phyloP scores from a whole-genome alignment of 2,888 invertebrate genomes.

The Thelaira solivaga region DNA sequence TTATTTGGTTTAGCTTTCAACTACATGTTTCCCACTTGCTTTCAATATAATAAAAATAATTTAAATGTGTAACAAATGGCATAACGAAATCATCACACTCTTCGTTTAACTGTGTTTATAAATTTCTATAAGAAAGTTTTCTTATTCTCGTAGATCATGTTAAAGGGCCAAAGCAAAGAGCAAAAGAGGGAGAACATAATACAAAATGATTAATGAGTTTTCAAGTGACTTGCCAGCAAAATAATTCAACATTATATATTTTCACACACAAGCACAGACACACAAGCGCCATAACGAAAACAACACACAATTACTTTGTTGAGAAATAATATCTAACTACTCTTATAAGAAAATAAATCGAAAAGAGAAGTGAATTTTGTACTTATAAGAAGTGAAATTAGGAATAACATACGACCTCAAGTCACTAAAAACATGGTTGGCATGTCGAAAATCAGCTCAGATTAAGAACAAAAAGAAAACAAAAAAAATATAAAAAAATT shows the following conservation, averaged over 20 bases:
- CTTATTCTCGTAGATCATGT: slow-evolving; percentile 57
- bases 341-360: slow-evolving; percentile 34
- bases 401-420: slow-evolving; percentile 64
- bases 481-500: slow-evolving; percentile 3
- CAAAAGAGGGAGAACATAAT: slow-evolving; percentile 43
- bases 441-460: slow-evolving; percentile 59
- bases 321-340: no score
- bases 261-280: slow-evolving; percentile 16
- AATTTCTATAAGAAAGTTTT: slow-evolving; percentile 55
- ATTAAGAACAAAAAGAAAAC: slow-evolving; percentile 50
- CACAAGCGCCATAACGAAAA: slow-evolving; percentile 20
- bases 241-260: slow-evolving; percentile 59
- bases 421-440: slow-evolving; percentile 59
- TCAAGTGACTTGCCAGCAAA: slow-evolving; percentile 76
- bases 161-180: slow-evolving; percentile 52
- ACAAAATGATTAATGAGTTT: slow-evolving; percentile 76
- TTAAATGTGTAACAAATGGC: neutral
- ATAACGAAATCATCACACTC: neutral
- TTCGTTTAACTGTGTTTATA: neutral
- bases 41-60: neutral
- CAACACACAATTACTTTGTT: slow-evolving; percentile 12
- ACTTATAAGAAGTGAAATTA: slow-evolving; percentile 61
- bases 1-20: no score
- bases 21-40: no score
- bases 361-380: slow-evolving; percentile 49